A percentile compares a stretch with the other conserved stretches of the same genome.
phyloP scores from a whole-genome alignment of 2,113 vertebrate species.

The Nothoprocta pentlandii region DNA sequence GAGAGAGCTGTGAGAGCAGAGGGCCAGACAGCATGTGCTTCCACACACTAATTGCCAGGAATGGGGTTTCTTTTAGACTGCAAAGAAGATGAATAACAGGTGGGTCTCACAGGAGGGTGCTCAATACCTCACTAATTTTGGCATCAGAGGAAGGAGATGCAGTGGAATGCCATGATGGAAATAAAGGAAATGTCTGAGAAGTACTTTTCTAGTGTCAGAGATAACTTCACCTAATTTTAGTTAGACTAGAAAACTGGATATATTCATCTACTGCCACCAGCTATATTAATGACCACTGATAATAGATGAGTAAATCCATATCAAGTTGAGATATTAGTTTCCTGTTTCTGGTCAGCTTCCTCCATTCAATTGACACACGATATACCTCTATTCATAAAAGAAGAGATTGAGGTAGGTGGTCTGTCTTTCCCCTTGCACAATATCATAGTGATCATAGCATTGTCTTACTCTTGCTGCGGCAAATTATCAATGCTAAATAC shows the following conservation, averaged over 20 bases:
- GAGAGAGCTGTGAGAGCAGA: rapidly evolving
- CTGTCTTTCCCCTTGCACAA: not conserved
- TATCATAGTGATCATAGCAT: not conserved
- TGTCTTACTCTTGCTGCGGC: not conserved
- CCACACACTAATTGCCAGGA: not conserved
- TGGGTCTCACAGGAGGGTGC: not conserved
- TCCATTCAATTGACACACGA: not conserved
- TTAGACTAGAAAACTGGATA: not conserved
- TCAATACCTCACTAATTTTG: not conserved
- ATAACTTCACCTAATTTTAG: constrained; percentile 47
- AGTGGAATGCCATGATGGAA: not conserved
- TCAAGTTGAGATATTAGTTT: not conserved
- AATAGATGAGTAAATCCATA: not conserved
- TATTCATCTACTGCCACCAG: not conserved
- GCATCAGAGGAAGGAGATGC: not conserved
- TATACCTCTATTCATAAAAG: not conserved
- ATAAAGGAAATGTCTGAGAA: constrained; percentile 14
- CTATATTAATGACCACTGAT: not conserved
- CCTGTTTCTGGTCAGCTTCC: not conserved
- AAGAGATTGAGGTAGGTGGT: not conserved
- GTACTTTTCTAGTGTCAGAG: not conserved
- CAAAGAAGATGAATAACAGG: not conserved
- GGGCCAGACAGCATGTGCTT: rapidly evolving
- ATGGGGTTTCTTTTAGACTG: rapidly evolving
- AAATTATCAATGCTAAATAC: not conserved